These are phyloP conservation scores for Gadus chalcogrammus DNA, from an alignment of 2,113 vertebrate species.

Conservation along the genomic window DNA sequence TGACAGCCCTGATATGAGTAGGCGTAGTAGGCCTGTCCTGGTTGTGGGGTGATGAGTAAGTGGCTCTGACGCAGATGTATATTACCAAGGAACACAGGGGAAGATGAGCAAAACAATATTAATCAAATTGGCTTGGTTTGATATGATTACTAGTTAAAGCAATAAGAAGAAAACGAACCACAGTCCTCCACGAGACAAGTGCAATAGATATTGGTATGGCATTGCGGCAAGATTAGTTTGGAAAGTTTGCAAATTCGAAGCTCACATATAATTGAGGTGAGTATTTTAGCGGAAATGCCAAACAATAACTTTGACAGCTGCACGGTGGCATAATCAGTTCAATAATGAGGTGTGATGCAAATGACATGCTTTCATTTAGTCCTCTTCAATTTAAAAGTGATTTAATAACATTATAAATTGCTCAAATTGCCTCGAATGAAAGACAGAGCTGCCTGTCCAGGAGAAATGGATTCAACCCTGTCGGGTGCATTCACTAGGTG, in stretches of 20 bases:
- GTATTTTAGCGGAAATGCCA: slow-evolving; percentile 9
- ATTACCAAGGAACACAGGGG: neutral
- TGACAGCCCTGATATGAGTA: slow-evolving; percentile 3
- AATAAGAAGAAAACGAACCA: too few relatives aligned
- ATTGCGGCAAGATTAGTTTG: neutral
- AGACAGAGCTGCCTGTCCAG: slow-evolving; percentile 29
- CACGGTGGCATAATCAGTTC: slow-evolving; percentile 29
- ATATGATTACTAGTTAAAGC: too few relatives aligned
- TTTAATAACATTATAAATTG: slow-evolving; percentile 42
- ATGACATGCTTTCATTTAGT: slow-evolving; percentile 45
- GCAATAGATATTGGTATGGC: neutral
- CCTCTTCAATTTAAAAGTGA: slow-evolving; percentile 29
- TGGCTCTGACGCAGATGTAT: neutral
- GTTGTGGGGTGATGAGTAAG: neutral
- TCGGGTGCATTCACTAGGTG: slow-evolving; percentile 39
- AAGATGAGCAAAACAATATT: neutral
- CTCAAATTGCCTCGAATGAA: slow-evolving; percentile 33
- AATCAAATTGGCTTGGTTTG: neutral
- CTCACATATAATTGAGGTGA: neutral
- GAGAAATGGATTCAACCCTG: slow-evolving; percentile 41
- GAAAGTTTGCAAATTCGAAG: neutral
- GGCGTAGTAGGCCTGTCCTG: neutral
- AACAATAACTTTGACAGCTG: slow-evolving; percentile 20
- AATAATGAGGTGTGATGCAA: slow-evolving; percentile 47
- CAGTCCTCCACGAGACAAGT: too few relatives aligned